These are phyloP conservation scores for Sebastes alutus DNA, from an alignment of 2,797 vertebrate species.

Conservation along the genomic window DNA sequence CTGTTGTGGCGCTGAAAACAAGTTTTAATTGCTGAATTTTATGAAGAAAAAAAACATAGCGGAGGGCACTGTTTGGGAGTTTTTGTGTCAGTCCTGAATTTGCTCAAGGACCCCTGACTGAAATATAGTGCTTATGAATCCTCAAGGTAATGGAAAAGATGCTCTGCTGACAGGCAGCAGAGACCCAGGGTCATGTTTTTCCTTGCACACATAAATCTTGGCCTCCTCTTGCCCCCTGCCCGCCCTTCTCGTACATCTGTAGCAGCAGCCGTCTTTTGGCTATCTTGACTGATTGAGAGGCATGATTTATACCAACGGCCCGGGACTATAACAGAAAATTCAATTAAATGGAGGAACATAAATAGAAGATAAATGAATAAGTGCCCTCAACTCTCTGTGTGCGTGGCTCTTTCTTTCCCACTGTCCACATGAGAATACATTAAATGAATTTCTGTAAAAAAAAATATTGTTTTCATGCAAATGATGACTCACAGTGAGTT, in stretches of 20 bases:
- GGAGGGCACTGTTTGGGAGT: neutral
- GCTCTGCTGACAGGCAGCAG: constrained; percentile 64
- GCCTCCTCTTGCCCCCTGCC: constrained; percentile 58
- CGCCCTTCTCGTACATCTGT: constrained; percentile 63
- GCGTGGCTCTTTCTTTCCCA: constrained; percentile 24
- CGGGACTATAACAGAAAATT: constrained; percentile 67
- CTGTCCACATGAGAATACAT: constrained; percentile 37
- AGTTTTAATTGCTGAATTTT: constrained; percentile 23
- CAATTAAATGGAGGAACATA: constrained; percentile 77
- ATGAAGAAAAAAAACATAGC: neutral
- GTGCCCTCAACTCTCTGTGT: constrained; percentile 33
- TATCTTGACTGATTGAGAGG: constrained; percentile 73
- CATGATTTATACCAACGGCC: constrained; percentile 68
- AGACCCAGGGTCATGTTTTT: constrained; percentile 75
- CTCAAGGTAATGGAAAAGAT: constrained; percentile 78
- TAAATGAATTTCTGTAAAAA: constrained; percentile 2
- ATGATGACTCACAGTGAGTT: constrained; percentile 17
- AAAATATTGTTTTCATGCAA: constrained; percentile 18
- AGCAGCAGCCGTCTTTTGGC: constrained; percentile 60
- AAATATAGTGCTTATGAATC: constrained; percentile 71
- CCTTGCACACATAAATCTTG: constrained; percentile 74
- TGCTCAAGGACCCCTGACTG: constrained; percentile 64
- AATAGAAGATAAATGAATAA: constrained; percentile 72
- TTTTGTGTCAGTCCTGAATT: constrained; percentile 49
- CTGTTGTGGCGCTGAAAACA: neutral